Conservation (phyloP, 2,797 vertebrate species). For the Lemur catta region DNA sequence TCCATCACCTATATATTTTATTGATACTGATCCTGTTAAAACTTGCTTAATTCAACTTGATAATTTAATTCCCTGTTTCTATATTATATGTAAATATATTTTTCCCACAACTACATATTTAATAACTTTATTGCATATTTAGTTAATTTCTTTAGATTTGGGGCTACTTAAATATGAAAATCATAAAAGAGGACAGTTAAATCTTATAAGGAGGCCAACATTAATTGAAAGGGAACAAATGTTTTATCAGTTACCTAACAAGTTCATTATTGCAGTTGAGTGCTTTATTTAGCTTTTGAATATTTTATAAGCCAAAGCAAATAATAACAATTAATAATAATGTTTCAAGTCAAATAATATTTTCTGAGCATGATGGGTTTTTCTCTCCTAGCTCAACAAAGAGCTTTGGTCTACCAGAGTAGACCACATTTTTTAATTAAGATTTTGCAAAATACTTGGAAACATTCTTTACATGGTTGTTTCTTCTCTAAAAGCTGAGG, state of each 20-base stretch:
- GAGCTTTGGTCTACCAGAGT: neutral
- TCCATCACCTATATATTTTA: neutral
- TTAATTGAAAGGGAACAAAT: neutral
- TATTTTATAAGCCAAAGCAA: constrained; percentile 8
- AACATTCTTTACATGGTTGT: neutral
- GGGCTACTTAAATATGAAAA: neutral
- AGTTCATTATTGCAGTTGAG: neutral
- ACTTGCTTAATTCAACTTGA: neutral
- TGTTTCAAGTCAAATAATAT: neutral
- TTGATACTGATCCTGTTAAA: neutral
- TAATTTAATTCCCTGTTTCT: neutral
- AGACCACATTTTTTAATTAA: neutral
- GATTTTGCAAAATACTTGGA: neutral
- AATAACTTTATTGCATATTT: neutral
- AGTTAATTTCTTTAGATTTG: neutral
- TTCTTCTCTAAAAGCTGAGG: neutral
- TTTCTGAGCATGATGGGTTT: neutral
- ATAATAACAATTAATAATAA: neutral
- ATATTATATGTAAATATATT: neutral
- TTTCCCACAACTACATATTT: neutral
- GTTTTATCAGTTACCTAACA: neutral
- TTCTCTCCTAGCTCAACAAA: neutral
- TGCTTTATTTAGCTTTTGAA: neutral
- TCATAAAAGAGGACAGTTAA: neutral
- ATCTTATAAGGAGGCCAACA: neutral